Conservation (phyloP, 2,797 vertebrate species). For the Simalia tracyae region DNA sequence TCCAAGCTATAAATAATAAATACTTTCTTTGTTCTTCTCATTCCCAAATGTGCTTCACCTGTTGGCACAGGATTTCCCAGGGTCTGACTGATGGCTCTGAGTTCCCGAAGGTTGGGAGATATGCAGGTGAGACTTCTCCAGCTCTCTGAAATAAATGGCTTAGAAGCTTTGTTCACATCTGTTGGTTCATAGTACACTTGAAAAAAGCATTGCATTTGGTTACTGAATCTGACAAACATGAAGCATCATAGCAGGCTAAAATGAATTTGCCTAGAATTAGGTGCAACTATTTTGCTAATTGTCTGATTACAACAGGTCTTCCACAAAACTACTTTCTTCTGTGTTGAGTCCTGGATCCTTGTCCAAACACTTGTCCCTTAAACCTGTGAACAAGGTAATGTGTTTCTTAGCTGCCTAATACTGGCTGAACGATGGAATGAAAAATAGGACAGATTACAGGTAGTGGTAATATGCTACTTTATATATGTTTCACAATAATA, state of each 20-base stretch:
- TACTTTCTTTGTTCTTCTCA: background rate
- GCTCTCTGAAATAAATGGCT: slow-evolving; percentile 87
- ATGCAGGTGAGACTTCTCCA: slow-evolving; percentile 85
- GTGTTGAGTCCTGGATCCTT: background rate
- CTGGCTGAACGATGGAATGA: background rate
- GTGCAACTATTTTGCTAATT: background rate
- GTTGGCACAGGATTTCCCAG: slow-evolving; percentile 79
- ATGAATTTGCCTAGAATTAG: background rate
- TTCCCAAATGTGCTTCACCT: slow-evolving; percentile 70
- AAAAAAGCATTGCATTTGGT: slow-evolving; percentile 53
- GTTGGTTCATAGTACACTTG: slow-evolving; percentile 93
- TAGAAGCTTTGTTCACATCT: slow-evolving; percentile 84
- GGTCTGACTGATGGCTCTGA: slow-evolving; percentile 82
- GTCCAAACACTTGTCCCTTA: background rate
- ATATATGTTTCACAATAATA: background rate
- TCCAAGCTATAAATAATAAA: background rate
- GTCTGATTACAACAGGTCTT: background rate
- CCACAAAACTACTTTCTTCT: background rate
- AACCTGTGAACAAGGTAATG: background rate
- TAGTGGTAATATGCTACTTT: background rate
- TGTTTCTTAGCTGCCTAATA: background rate
- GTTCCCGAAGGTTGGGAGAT: slow-evolving; percentile 86
- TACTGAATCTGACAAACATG: slow-evolving; percentile 6
- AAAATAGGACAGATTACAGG: background rate
- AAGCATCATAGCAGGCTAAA: background rate